Evolutionary conservation across 2,797 vertebrate genomes (phyloP).

Genomic region (Tympanoctomys barrerae): DNA sequence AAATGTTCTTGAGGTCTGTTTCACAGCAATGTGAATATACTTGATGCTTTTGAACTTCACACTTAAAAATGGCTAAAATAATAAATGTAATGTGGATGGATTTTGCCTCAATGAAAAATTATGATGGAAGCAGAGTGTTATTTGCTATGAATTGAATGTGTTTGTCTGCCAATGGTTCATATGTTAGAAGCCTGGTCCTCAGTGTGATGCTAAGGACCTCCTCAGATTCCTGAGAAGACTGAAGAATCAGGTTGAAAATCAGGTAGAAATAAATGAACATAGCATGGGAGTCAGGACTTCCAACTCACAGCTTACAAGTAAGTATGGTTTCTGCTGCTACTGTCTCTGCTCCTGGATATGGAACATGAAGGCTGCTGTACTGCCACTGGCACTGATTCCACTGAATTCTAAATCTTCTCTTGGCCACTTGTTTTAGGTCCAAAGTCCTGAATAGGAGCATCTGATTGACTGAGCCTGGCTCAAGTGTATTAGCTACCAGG

Average conservation of each 20-base stretch:
- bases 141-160: not conserved
- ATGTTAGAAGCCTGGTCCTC: not conserved
- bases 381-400: not conserved
- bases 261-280: not conserved
- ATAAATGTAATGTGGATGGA: not conserved
- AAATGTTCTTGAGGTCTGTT: slow-evolving; percentile 26
- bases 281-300: not conserved
- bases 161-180: not conserved
- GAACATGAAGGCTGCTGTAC: not conserved
- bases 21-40: not conserved
- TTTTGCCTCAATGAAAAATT: not conserved
- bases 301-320: not conserved
- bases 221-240: not conserved
- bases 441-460: not conserved
- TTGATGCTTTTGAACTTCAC: not conserved
- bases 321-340: too few species aligned
- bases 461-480: not conserved
- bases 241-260: not conserved
- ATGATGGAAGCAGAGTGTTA: slow-evolving; percentile 11
- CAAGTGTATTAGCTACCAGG: not conserved
- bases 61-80: not conserved
- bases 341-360: not conserved
- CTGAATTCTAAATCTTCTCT: not conserved
- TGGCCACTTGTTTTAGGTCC: not conserved
- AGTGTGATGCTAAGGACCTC: not conserved